Conservation (phyloP, 2,888 invertebrate genomes). For the Noctua janthe region DNA sequence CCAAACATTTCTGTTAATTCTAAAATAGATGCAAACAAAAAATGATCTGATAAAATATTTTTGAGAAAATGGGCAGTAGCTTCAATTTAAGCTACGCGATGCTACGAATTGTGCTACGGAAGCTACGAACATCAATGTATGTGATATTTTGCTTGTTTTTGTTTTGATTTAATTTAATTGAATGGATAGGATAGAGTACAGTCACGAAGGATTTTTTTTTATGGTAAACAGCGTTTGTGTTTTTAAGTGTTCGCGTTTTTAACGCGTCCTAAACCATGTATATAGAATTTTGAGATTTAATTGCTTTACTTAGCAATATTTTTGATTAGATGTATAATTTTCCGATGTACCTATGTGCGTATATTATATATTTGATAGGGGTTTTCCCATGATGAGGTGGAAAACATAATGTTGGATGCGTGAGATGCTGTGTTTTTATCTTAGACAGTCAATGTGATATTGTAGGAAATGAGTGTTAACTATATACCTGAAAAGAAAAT, state of each 20-base stretch:
- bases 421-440: background rate
- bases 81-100: slow-evolving; percentile 15
- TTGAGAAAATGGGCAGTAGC: background rate
- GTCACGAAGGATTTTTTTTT: background rate
- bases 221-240: background rate
- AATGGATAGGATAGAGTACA: background rate
- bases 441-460: slow-evolving; percentile 5
- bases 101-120: slow-evolving; percentile 55
- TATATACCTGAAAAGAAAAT: slow-evolving; percentile 61
- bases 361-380: background rate
- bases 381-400: background rate
- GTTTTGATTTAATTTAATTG: background rate
- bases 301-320: background rate
- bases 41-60: background rate
- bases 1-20: background rate
- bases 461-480: slow-evolving; percentile 31
- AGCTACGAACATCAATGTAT: slow-evolving; percentile 22
- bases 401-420: background rate
- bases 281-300: background rate
- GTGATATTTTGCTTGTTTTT: background rate
- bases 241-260: background rate
- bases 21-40: background rate
- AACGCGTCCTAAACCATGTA: background rate
- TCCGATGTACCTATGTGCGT: background rate
- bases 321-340: background rate